Base-by-base conservation (phyloP, 35 echinoderm and acorn worm species). In the Holothuria glaberrima region DNA sequence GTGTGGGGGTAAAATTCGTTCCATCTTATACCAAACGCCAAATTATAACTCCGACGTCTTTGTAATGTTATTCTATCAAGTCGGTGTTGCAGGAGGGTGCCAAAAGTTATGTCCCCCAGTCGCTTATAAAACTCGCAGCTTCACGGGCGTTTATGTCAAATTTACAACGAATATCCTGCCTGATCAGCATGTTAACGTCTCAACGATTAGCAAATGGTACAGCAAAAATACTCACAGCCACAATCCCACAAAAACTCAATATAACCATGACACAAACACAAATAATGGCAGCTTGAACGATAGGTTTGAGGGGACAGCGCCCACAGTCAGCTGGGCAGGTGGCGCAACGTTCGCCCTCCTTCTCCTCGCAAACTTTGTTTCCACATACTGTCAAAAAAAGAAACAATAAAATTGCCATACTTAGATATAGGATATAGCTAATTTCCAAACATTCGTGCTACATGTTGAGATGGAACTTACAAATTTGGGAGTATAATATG, bases 321-420 rank as follows among this genome's bases (percentile, higher is more conserved):
- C 91, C 93, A 44, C 97, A 99, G 68, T 99, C 97, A 0, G 88
- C 88, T 10, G 97, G 97, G 56, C 97, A 99, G 3, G 22, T 85
- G 6, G 50, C 46, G 29, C 97, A 99, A 18, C 32, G 24, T 72
- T 99, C 97, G 1, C 71, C 89, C n/a, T 92, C 90, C 21, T 66
- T 22, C 0, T n/a, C 54, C 45, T 99, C 97, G 57, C 97, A 99
- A 0, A 29, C 5, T 1, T 34, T 18, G 60, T 99, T 93, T 57
- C 93, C 93, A 54, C 97, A 99, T 46, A 74, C 97, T 99, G 86
- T 77, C 38, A 79, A 56, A 81, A 65, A 75, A 59, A 59, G 68
- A 63, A 22, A 81, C 9, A 69, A 29, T 4, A 13, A 69, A 29
- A 69, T 29, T 9, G 3, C 1, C 6, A 69, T 29, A 54, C 50